Conservation (phyloP, 2,888 invertebrate species). For the Ypsolopha sequella region DNA sequence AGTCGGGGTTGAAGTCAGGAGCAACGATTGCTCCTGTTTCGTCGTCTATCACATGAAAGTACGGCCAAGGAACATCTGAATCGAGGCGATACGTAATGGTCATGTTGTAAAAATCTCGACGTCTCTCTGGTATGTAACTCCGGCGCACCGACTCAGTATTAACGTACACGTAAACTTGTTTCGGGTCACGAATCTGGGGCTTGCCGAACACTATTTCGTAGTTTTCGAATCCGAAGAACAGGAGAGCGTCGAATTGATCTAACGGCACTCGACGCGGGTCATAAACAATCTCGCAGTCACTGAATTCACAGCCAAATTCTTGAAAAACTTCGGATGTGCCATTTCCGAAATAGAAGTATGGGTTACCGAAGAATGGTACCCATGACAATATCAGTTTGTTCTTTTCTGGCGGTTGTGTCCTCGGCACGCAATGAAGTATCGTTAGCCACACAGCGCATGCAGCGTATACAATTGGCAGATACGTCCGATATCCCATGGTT, state of each 20-base stretch:
- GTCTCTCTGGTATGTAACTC: constrained; percentile 14
- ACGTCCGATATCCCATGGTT: too few relatives aligned
- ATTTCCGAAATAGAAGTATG: constrained; percentile 39
- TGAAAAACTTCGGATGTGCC: constrained; percentile 33
- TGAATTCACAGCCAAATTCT: constrained; percentile 31
- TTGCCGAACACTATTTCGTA: constrained; percentile 26
- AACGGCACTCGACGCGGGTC: constrained; percentile 29
- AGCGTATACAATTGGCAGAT: too few relatives aligned
- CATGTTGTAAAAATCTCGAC: constrained; percentile 60
- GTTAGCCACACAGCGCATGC: too few relatives aligned
- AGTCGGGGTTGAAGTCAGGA: constrained; percentile 29
- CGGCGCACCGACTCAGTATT: constrained; percentile 50
- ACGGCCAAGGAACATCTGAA: constrained; percentile 59
- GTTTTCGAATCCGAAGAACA: constrained; percentile 59
- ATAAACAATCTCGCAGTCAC: constrained; percentile 52
- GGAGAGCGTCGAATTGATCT: constrained; percentile 57
- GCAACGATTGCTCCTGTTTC: constrained; percentile 22
- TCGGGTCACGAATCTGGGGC: constrained; percentile 31
- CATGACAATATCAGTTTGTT: constrained; percentile 18
- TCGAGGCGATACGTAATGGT: constrained; percentile 70
- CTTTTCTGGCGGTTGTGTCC: background rate
- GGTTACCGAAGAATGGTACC: constrained; percentile 31
- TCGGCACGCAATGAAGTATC: too few relatives aligned
- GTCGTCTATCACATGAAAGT: constrained; percentile 30
- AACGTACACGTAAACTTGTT: constrained; percentile 63